Base-by-base conservation (phyloP, 2,797 vertebrate genomes). In the Urosaurus nigricauda region DNA sequence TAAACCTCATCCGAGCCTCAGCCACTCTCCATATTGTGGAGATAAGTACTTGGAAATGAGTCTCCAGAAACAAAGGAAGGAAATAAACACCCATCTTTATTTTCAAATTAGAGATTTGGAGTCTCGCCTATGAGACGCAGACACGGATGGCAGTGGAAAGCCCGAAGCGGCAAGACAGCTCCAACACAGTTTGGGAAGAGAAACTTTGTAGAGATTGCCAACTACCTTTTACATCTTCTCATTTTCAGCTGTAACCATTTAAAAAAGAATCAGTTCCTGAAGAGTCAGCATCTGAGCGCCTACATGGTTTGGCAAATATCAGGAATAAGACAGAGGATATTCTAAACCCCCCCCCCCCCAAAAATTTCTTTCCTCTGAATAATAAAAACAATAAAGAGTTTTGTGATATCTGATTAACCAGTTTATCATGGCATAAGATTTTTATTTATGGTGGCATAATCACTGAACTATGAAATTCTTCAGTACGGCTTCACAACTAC, bases 1-100 rank as follows among this genome's bases (percentile, higher is more conserved):
- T 35, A 73, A 71, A 74, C 32, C 78, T 74, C 79, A 60, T 74
- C 40, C 9, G 53, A 74, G 53, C 32, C 3, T 74, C 70, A 63
- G 79, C 86, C 71, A 43, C 13, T 51, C 17, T 63, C 70, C 79
- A 75, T 87, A 83, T 87, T 74, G 32, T 82, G 40, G 56, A 43
- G 86, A 80, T 87, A 80, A 83, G 70, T 26, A 63, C 19, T 63
- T 87, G 40, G 79, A 74, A 75, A 87, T n/a, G 12, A 63, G 40
- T 75, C 86, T 75, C 79, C 40, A 87, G 79, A 83, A 87, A 83
- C 70, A 87, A 87, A 81, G 70, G 35, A 32, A 21, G 35, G 78
- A 81, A 81, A 81, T 81, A 58, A 87, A 87, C 68, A 81, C 78
- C 43, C 14, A 35, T 75, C 68, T 87, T 87, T 74, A 74, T 73